Conservation (phyloP, 2,888 invertebrate genomes). For the Diloba caeruleocephala region DNA sequence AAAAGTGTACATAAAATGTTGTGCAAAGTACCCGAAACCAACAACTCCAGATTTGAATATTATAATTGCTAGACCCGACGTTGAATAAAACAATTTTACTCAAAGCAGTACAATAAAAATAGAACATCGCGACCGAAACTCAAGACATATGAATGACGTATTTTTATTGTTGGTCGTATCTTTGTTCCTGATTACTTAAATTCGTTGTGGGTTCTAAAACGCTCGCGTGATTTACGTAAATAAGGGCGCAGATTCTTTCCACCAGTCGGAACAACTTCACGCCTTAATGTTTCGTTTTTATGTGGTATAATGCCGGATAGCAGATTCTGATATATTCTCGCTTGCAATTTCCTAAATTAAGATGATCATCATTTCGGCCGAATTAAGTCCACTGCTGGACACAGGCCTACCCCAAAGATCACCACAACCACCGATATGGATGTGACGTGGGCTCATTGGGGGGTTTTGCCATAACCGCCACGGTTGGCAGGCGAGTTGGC, state of each 20-base stretch:
- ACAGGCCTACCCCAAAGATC: no score
- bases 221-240: conserved; percentile 58
- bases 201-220: conserved; percentile 49
- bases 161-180: conserved; percentile 60
- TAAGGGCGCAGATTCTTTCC: conserved; percentile 52
- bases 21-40: neutral
- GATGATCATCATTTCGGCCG: no score
- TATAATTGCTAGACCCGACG: neutral
- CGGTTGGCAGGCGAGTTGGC: no score
- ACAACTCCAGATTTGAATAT: neutral
- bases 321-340: conserved; percentile 11
- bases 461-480: no score
- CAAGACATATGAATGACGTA: conserved; percentile 49
- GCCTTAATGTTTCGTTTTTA: conserved; percentile 61
- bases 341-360: conserved; percentile 16
- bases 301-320: conserved; percentile 45
- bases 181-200: conserved; percentile 61
- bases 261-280: conserved; percentile 52
- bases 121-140: conserved; percentile 13
- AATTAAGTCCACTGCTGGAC: no score
- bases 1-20: no score
- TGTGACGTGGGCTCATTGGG: no score
- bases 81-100: conserved; percentile 17
- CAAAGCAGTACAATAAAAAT: conserved; percentile 11
- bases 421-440: no score